phyloP scores from a whole-genome alignment of 1,140 invertebrate species.

The Drosophila cardini region DNA sequence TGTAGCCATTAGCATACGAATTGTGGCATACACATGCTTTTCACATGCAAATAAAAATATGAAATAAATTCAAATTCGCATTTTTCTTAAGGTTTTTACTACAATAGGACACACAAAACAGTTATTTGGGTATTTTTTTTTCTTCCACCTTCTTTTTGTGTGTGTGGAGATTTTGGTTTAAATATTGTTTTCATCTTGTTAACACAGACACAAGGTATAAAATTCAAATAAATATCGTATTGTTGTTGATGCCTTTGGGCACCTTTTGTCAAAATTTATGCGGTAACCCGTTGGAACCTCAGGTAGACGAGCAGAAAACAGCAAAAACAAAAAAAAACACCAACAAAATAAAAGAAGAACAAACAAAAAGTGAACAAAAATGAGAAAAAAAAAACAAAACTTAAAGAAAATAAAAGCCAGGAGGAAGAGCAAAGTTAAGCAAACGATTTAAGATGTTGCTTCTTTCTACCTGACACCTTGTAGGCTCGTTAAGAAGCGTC shows the following conservation, averaged over 20 bases:
- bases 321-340: constrained; percentile 7
- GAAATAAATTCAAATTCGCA: constrained; percentile 26
- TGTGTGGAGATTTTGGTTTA: constrained; percentile 19
- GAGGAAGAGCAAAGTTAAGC: constrained; percentile 13
- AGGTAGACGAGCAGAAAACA: constrained; percentile 25
- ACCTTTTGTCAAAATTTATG: constrained; percentile 36
- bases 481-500: constrained; percentile 54
- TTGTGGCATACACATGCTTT: constrained; percentile 43
- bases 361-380: neutral
- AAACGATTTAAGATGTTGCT: constrained; percentile 24
- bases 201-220: constrained; percentile 13
- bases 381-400: constrained; percentile 8
- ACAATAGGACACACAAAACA: constrained; percentile 28
- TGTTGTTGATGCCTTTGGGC: constrained; percentile 20
- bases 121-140: constrained; percentile 11
- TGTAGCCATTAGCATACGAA: constrained; percentile 21
- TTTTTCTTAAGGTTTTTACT: constrained; percentile 3
- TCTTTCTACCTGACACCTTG: constrained; percentile 36
- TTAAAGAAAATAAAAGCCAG: constrained; percentile 15
- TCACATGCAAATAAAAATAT: constrained; percentile 69
- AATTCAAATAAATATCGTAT: constrained; percentile 36
- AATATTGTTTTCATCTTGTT: constrained; percentile 25
- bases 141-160: too few species aligned
- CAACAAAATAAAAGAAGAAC: constrained; percentile 4
- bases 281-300: constrained; percentile 33